Conservation (phyloP, 2,113 vertebrate genomes). For the Bubo blakistoni region DNA sequence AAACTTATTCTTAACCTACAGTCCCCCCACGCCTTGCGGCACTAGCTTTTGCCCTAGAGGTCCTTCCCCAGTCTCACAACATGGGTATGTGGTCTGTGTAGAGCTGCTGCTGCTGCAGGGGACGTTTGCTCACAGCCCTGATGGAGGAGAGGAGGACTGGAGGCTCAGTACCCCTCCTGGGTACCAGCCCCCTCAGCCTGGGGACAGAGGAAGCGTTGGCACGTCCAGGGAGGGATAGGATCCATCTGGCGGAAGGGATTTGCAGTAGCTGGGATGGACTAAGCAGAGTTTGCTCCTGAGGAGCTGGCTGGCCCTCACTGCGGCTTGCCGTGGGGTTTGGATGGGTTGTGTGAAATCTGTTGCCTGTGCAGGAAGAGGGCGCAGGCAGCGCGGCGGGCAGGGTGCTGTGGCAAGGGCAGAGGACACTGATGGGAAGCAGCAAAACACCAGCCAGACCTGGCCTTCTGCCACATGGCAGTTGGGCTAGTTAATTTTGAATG, state of each 20-base stretch:
- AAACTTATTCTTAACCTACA: background rate
- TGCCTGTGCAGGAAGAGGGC: background rate
- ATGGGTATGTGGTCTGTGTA: rapidly evolving
- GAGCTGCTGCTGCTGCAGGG: background rate
- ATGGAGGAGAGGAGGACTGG: background rate
- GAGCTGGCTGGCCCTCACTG: background rate
- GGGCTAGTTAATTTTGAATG: background rate
- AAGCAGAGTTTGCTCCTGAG: background rate
- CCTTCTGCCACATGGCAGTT: background rate
- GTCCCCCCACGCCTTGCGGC: rapidly evolving
- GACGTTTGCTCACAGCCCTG: background rate
- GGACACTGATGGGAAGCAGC: background rate
- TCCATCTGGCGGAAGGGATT: background rate
- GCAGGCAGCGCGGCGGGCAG: background rate
- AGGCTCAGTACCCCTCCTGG: background rate
- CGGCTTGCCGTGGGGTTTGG: background rate
- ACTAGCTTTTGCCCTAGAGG: background rate
- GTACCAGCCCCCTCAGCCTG: background rate
- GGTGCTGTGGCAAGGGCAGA: background rate
- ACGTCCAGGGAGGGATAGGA: background rate
- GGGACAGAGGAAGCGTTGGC: background rate
- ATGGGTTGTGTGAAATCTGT: background rate
- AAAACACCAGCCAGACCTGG: background rate
- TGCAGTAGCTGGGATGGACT: background rate
- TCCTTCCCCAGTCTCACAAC: background rate